phyloP scores from a whole-genome alignment of 2,888 invertebrate species.

The Caenorhabditis sulstoni region DNA sequence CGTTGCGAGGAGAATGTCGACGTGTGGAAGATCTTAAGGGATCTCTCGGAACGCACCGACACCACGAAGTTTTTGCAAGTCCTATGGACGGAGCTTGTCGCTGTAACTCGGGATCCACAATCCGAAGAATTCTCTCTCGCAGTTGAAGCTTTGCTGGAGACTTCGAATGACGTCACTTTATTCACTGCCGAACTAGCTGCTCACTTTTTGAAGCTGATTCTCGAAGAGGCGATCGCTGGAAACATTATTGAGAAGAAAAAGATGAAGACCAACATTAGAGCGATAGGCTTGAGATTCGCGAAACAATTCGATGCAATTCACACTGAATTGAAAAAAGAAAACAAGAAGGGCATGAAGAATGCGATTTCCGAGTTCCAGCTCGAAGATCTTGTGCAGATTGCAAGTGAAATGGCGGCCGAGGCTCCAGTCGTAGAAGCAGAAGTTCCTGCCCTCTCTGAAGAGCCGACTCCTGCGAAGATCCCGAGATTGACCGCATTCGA shows the following conservation, averaged over 20 bases:
- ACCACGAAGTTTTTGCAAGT: constrained; percentile 65
- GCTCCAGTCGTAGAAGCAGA: not conserved
- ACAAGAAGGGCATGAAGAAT: constrained; percentile 34
- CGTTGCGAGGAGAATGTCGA: constrained; percentile 56
- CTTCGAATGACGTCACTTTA: constrained; percentile 21
- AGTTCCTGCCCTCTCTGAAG: not conserved
- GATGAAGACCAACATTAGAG: constrained; percentile 36
- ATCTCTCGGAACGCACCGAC: constrained; percentile 63
- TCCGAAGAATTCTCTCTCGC: constrained; percentile 29
- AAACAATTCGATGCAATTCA: constrained; percentile 38
- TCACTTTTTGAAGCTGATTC: constrained; percentile 31
- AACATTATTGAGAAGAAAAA: constrained; percentile 34
- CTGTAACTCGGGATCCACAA: constrained; percentile 34
- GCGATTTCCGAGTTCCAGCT: constrained; percentile 32
- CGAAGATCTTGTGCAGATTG: constrained; percentile 26
- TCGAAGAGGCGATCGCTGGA: constrained; percentile 26
- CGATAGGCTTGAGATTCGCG: constrained; percentile 41
- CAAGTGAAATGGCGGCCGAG: not conserved
- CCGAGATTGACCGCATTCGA: constrained; percentile 49
- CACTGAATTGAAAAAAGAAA: constrained; percentile 16
- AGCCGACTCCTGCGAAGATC: not conserved
- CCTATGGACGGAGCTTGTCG: constrained; percentile 69
- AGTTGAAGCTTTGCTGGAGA: constrained; percentile 22
- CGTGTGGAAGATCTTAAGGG: constrained; percentile 55
- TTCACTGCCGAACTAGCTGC: constrained; percentile 23